Conservation (phyloP, 2,888 invertebrate genomes). For the Lamproptera curius region DNA sequence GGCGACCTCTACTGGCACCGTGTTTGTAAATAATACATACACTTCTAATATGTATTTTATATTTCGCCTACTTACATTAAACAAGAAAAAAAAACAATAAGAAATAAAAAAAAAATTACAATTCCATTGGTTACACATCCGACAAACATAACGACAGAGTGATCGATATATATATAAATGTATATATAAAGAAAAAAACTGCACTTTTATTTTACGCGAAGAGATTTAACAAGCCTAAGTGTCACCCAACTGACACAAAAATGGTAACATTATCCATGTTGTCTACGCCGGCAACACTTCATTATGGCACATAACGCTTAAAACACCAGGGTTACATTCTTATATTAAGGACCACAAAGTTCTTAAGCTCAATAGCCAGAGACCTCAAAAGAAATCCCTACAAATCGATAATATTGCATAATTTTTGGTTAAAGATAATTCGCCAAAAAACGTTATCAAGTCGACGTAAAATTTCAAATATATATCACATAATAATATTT, state of each 20-base stretch:
- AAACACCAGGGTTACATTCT: conserved; percentile 54
- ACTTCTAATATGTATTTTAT: conserved; percentile 50
- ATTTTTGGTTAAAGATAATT: conserved; percentile 7
- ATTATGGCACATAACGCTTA: conserved; percentile 71
- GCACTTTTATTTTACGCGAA: conserved; percentile 52
- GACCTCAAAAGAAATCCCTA: conserved; percentile 3
- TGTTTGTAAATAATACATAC: conserved; percentile 33
- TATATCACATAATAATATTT: too few relatives aligned
- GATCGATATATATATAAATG: too few relatives aligned
- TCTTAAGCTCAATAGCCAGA: neutral
- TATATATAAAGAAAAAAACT: conserved; percentile 49
- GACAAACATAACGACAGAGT: conserved; percentile 57
- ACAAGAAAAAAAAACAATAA: conserved; percentile 51
- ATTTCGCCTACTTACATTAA: conserved; percentile 67
- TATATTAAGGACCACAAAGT: conserved; percentile 69
- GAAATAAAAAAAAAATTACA: conserved; percentile 47
- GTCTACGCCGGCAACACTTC: conserved; percentile 70
- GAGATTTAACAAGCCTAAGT: conserved; percentile 53
- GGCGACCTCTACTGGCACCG: conserved; percentile 38
- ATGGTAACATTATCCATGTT: conserved; percentile 70
- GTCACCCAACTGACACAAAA: conserved; percentile 33
- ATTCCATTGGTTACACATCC: conserved; percentile 50
- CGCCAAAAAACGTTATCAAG: conserved; percentile 1
- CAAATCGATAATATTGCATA: too few relatives aligned
- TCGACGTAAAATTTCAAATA: neutral